Conservation (phyloP, 1,140 invertebrate species). For the Drosophila lowei region DNA sequence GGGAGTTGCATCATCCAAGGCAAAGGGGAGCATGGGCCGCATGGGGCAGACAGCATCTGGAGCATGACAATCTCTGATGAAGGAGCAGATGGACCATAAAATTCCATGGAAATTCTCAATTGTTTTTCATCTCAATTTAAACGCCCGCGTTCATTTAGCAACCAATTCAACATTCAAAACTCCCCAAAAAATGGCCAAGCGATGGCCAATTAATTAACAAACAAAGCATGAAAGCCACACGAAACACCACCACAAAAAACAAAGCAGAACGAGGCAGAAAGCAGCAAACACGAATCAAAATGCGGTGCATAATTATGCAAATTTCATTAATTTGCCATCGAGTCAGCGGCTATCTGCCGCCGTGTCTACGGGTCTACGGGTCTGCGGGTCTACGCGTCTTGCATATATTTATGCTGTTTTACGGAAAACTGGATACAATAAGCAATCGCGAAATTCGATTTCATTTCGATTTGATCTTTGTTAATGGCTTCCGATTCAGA, state of each 20-base stretch:
- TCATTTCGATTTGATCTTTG: constrained; percentile 18
- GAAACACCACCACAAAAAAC: neutral
- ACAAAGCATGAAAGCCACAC: constrained; percentile 65
- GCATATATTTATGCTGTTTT: constrained; percentile 63
- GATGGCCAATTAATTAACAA: constrained; percentile 73
- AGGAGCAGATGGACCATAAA: constrained; percentile 6
- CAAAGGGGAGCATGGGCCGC: constrained; percentile 28
- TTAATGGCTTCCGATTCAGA: no score
- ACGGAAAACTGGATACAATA: constrained; percentile 8
- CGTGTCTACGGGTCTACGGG: constrained; percentile 7
- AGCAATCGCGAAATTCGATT: constrained; percentile 26
- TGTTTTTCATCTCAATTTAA: constrained; percentile 44
- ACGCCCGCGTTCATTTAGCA: constrained; percentile 26
- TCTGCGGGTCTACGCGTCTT: constrained; percentile 33
- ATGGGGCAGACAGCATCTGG: constrained; percentile 15
- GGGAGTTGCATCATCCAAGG: constrained; percentile 18
- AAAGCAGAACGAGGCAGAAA: constrained; percentile 7
- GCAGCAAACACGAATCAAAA: constrained; percentile 60
- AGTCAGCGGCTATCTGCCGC: no score
- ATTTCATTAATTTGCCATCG: constrained; percentile 66
- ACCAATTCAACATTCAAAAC: constrained; percentile 16
- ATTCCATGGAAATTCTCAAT: constrained; percentile 36
- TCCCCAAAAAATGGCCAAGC: neutral
- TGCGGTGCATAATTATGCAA: constrained; percentile 76
- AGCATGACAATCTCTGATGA: constrained; percentile 27